A percentile compares a stretch with the other conserved stretches of the same genome.
Evolutionary conservation across 2,888 invertebrate species (phyloP).

Genomic region (Physocephala rufipes): DNA sequence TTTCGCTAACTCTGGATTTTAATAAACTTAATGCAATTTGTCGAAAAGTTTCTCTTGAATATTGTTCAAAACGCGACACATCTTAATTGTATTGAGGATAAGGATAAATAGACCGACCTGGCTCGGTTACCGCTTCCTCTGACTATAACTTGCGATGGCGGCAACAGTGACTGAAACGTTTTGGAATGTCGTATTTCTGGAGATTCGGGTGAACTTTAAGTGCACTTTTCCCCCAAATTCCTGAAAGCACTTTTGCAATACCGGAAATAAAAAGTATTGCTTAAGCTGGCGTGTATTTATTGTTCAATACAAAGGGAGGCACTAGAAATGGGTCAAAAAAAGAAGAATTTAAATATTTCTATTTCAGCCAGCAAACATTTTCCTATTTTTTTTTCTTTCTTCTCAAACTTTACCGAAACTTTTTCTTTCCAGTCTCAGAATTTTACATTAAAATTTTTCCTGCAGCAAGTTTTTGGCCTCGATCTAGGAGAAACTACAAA

Average conservation of each 20-base stretch:
- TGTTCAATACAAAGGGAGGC: neutral
- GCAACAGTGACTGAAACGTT: neutral
- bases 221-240: constrained; percentile 6
- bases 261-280: neutral
- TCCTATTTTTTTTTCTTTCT: too few relatives aligned
- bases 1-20: constrained; percentile 2
- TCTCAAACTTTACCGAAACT: neutral
- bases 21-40: constrained; percentile 21
- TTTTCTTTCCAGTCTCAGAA: neutral
- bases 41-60: neutral
- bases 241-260: neutral
- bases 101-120: neutral
- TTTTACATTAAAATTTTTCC: neutral
- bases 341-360: neutral
- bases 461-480: neutral
- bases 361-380: neutral
- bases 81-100: neutral
- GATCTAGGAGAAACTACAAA: neutral
- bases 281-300: neutral
- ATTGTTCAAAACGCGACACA: neutral
- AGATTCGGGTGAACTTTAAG: constrained; percentile 2
- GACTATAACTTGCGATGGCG: neutral
- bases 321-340: neutral
- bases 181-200: neutral
- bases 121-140: neutral